These are phyloP conservation scores for Noctua janthe DNA, from an alignment of 2,888 invertebrate species.

Conservation along the genomic window DNA sequence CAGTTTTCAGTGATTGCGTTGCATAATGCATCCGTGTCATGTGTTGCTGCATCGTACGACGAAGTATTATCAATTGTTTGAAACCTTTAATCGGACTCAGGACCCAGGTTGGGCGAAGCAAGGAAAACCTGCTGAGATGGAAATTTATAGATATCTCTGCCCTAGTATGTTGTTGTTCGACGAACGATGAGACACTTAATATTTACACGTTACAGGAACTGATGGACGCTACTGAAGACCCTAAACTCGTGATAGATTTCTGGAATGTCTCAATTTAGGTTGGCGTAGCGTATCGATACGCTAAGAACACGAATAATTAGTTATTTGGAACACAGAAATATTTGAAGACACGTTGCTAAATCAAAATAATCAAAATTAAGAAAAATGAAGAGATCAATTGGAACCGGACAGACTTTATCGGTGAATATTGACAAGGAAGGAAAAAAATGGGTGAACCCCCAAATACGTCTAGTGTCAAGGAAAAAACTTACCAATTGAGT, in stretches of 20 bases:
- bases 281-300: not conserved
- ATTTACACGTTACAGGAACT: not conserved
- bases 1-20: conserved; percentile 39
- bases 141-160: not conserved
- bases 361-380: not conserved
- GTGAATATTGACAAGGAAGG: not conserved
- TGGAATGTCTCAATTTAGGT: not conserved
- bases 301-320: not conserved
- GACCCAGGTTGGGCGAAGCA: not conserved
- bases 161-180: not conserved
- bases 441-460: not conserved
- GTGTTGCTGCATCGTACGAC: conserved; percentile 26
- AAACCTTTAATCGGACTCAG: not conserved
- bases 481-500: not conserved
- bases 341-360: not conserved
- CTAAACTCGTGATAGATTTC: not conserved
- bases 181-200: not conserved
- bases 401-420: not conserved
- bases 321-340: not conserved
- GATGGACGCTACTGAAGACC: not conserved
- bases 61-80: not conserved
- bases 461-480: not conserved
- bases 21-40: conserved; percentile 1
- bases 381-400: not conserved
- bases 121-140: not conserved